phyloP scores from a whole-genome alignment of 2,888 invertebrate genomes.

The Ophion ventricosus region DNA sequence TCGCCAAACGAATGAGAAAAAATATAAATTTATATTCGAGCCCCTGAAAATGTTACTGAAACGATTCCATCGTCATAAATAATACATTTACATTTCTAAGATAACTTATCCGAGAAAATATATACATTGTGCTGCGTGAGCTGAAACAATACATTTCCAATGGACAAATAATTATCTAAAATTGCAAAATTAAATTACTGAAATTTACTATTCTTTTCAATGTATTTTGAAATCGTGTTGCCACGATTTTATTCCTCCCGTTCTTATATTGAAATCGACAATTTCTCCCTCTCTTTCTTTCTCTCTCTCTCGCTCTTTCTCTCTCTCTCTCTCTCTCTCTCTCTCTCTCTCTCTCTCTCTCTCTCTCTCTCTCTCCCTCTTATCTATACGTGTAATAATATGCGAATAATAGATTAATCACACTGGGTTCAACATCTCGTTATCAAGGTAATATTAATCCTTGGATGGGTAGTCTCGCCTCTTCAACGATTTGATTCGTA shows the following conservation, averaged over 20 bases:
- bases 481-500: constrained; percentile 54
- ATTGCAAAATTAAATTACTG: constrained; percentile 2
- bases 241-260: no score
- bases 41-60: background rate
- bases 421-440: constrained; percentile 70
- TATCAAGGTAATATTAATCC: constrained; percentile 68
- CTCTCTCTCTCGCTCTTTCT: constrained; percentile 17
- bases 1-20: background rate
- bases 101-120: background rate
- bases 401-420: constrained; percentile 70
- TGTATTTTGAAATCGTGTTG: no score
- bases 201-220: background rate
- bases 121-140: constrained; percentile 28
- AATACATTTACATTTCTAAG: constrained; percentile 31
- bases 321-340: constrained; percentile 15
- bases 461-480: constrained; percentile 65
- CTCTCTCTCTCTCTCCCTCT: constrained; percentile 16
- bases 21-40: constrained; percentile 1
- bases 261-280: background rate
- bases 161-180: constrained; percentile 17
- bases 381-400: constrained; percentile 59
- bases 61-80: constrained; percentile 26
- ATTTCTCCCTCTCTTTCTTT: constrained; percentile 4
- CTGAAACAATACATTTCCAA: constrained; percentile 14
- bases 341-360: constrained; percentile 24